Conservation (phyloP, 2,888 invertebrate species). For the Autographa pulchrina region DNA sequence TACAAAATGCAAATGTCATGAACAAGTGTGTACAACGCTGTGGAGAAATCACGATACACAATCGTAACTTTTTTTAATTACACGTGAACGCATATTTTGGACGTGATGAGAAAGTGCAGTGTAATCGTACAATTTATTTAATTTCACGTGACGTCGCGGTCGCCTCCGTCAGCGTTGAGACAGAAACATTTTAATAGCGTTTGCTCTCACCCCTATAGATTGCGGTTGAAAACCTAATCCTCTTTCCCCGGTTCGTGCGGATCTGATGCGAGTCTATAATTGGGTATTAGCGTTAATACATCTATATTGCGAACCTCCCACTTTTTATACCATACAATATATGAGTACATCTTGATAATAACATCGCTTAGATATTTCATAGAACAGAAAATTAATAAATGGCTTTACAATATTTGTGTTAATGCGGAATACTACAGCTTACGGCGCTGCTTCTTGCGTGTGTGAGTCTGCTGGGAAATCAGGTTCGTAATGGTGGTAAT, state of each 20-base stretch:
- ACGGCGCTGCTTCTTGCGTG: slow-evolving; percentile 31
- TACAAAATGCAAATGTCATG: slow-evolving; percentile 45
- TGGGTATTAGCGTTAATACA: slow-evolving; percentile 84
- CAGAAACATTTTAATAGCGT: slow-evolving; percentile 49
- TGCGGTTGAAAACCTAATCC: slow-evolving; percentile 76
- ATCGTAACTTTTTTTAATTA: slow-evolving; percentile 44
- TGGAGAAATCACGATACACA: slow-evolving; percentile 45
- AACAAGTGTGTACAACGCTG: slow-evolving; percentile 48
- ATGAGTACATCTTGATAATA: slow-evolving; percentile 30
- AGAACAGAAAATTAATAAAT: slow-evolving; percentile 29
- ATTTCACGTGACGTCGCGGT: slow-evolving; percentile 41
- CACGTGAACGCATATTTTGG: slow-evolving; percentile 28
- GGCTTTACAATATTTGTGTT: slow-evolving; percentile 25
- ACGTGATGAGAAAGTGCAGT: slow-evolving; percentile 49
- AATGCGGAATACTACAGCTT: slow-evolving; percentile 24
- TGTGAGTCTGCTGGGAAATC: slow-evolving; percentile 47
- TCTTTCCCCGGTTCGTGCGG: slow-evolving; percentile 71
- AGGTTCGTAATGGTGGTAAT: slow-evolving; percentile 53
- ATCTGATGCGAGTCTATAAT: slow-evolving; percentile 78
- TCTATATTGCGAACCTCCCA: slow-evolving; percentile 67
- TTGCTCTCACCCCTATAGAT: slow-evolving; percentile 56
- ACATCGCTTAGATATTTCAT: slow-evolving; percentile 30
- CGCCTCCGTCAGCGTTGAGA: slow-evolving; percentile 26
- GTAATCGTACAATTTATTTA: slow-evolving; percentile 48
- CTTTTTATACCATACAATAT: slow-evolving; percentile 40